Evolutionary conservation across 2,113 vertebrate genomes (phyloP).

Genomic region (Lophura nycthemera): DNA sequence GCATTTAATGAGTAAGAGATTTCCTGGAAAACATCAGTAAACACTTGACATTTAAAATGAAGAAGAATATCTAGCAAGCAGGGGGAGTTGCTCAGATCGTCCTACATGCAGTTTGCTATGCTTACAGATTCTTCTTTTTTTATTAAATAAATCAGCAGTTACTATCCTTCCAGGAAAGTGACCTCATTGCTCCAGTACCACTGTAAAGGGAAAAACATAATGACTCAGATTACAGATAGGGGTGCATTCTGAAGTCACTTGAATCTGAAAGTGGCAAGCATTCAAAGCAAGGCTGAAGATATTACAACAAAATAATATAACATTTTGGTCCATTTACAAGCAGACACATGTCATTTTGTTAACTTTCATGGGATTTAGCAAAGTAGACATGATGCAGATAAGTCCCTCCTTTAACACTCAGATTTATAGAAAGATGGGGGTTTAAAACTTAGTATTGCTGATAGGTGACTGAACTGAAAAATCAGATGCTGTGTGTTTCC

Average conservation of each 20-base stretch:
- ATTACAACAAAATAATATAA: background rate
- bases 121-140: background rate
- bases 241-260: background rate
- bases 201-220: background rate
- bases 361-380: background rate
- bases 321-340: background rate
- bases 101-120: background rate
- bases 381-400: background rate
- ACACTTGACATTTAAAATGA: background rate
- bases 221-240: background rate
- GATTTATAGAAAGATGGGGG: background rate
- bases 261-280: background rate
- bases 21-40: background rate
- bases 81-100: background rate
- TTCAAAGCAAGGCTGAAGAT: background rate
- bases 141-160: background rate
- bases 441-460: background rate
- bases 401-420: background rate
- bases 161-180: background rate
- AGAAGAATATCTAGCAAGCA: background rate
- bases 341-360: background rate
- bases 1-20: background rate
- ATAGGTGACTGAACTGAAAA: background rate
- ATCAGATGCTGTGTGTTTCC: constrained; percentile 24
- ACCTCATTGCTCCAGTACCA: background rate